phyloP scores from a whole-genome alignment of 2,888 invertebrate genomes.

The Dryocosmus kuriphilus region DNA sequence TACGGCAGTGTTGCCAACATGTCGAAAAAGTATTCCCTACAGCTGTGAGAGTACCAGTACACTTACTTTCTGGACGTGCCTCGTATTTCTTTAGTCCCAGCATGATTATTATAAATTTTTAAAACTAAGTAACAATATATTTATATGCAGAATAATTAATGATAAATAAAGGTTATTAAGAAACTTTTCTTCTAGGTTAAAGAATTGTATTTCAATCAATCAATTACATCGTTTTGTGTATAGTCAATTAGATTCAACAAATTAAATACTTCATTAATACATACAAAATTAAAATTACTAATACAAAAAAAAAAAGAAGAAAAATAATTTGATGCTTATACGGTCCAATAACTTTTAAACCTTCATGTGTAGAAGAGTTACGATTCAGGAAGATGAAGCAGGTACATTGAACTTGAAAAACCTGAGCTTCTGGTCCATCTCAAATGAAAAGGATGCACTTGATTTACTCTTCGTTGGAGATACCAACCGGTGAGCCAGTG shows the following conservation, averaged over 20 bases:
- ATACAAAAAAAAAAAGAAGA: too few species aligned
- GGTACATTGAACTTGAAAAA: constrained; percentile 78
- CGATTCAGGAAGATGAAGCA: constrained; percentile 78
- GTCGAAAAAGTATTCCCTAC: too few species aligned
- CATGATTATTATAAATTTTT: too few species aligned
- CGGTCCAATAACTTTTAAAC: constrained; percentile 25
- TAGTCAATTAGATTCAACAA: background rate
- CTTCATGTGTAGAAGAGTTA: constrained; percentile 75
- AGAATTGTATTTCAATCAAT: background rate
- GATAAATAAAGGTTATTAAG: background rate
- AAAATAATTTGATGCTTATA: constrained; percentile 4
- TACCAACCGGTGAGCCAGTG: constrained; percentile 77
- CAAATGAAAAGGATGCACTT: constrained; percentile 79
- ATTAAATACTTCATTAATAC: constrained; percentile 2
- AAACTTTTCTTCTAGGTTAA: background rate
- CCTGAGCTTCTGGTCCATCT: constrained; percentile 77
- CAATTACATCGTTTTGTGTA: background rate
- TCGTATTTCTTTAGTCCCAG: too few species aligned
- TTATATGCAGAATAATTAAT: too few species aligned
- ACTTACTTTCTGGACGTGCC: too few species aligned
- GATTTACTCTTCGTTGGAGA: constrained; percentile 78
- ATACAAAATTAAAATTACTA: too few species aligned
- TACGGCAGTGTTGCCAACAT: too few species aligned
- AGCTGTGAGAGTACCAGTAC: too few species aligned
- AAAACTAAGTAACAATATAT: too few species aligned